These are phyloP conservation scores for Reinhardtius hippoglossoides DNA, from an alignment of 2,113 vertebrate genomes.

Conservation along the genomic window DNA sequence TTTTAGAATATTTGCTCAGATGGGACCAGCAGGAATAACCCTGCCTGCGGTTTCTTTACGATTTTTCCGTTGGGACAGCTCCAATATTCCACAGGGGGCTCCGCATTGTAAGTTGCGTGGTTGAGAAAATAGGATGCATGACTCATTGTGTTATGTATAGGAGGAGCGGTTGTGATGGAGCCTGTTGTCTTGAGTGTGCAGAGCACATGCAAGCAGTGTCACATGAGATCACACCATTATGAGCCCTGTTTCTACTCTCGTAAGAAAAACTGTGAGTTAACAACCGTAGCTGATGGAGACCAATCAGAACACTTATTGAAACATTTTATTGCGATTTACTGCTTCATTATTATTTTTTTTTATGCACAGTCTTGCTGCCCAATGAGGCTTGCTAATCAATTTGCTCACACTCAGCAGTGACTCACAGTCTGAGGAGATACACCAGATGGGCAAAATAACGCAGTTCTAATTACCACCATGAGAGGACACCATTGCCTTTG, in stretches of 20 bases:
- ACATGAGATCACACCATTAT: constrained; percentile 1
- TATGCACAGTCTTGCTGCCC: no score
- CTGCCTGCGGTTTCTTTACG: constrained; percentile 30
- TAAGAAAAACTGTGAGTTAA: background rate
- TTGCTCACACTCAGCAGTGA: no score
- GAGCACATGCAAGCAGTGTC: background rate
- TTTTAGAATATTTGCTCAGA: constrained; percentile 50
- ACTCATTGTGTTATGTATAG: constrained; percentile 38
- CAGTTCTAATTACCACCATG: background rate
- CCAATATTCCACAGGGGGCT: constrained; percentile 37
- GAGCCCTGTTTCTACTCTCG: background rate
- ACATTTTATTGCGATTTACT: background rate
- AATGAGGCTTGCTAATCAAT: no score
- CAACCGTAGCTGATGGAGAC: background rate
- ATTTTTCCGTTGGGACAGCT: constrained; percentile 58
- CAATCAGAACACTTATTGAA: background rate
- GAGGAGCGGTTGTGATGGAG: constrained; percentile 8
- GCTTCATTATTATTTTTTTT: no score
- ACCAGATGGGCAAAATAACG: background rate
- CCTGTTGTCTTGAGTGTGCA: background rate
- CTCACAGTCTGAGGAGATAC: no score
- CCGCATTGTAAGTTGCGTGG: constrained; percentile 11
- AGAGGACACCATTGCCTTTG: background rate
- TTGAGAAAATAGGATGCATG: constrained; percentile 32
- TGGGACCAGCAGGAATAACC: constrained; percentile 38